Evolutionary conservation across 2,888 invertebrate species (phyloP).

Genomic region (Acronicta aceris): DNA sequence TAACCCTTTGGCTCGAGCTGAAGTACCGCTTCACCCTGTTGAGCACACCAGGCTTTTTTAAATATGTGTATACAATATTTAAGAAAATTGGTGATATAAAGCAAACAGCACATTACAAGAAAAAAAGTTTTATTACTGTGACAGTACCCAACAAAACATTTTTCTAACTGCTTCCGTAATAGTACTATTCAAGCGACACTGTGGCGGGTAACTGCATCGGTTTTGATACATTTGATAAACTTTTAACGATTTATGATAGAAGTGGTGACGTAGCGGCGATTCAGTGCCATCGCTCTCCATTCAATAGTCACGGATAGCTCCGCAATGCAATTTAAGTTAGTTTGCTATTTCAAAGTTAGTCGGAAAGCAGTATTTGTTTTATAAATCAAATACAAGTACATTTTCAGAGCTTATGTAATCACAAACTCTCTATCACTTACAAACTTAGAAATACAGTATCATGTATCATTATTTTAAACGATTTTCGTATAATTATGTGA

Average conservation of each 20-base stretch:
- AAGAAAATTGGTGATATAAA: no score
- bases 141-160: slow-evolving; percentile 27
- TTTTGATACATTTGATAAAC: slow-evolving; percentile 72
- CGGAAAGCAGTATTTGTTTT: not conserved
- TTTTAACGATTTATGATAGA: slow-evolving; percentile 76
- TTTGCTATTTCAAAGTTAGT: slow-evolving; percentile 42
- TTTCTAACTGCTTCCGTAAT: slow-evolving; percentile 44
- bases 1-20: no score
- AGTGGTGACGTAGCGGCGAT: slow-evolving; percentile 58
- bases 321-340: slow-evolving; percentile 67
- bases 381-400: not conserved
- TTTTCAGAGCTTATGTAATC: not conserved
- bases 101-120: no score
- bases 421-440: not conserved
- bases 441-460: not conserved
- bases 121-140: not conserved
- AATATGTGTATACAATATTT: no score
- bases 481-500: no score
- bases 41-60: no score
- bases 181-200: slow-evolving; percentile 39
- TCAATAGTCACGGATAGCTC: slow-evolving; percentile 55
- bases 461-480: no score
- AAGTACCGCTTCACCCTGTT: no score
- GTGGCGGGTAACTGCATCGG: slow-evolving; percentile 50
- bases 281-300: slow-evolving; percentile 52